phyloP scores from a whole-genome alignment of 1,140 invertebrate genomes.

The Tribolium castaneum region DNA sequence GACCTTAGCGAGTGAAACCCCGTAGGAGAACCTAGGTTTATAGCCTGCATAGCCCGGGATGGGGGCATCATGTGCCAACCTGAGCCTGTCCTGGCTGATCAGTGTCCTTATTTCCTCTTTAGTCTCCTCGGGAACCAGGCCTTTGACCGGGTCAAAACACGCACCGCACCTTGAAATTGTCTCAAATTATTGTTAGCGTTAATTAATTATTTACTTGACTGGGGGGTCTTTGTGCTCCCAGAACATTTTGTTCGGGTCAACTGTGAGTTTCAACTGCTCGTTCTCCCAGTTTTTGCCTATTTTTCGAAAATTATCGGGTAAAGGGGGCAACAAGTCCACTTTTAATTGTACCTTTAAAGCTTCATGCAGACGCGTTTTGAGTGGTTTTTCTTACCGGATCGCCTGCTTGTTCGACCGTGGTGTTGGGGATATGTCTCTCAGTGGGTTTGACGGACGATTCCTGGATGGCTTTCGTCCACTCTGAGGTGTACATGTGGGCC shows the following conservation, averaged over 20 bases:
- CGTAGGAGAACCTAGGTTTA: conserved; percentile 50
- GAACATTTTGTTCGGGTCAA: conserved; percentile 62
- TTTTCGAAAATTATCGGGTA: conserved; percentile 44
- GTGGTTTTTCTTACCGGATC: background rate
- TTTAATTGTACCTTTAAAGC: conserved; percentile 38
- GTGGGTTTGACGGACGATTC: conserved; percentile 18
- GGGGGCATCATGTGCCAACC: conserved; percentile 57
- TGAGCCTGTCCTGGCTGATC: conserved; percentile 56
- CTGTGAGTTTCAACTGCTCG: conserved; percentile 60
- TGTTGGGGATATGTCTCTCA: conserved; percentile 45
- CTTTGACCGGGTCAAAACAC: conserved; percentile 51
- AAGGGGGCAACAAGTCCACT: conserved; percentile 44
- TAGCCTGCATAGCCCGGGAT: conserved; percentile 57
- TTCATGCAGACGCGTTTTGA: background rate
- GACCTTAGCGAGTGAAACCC: conserved; percentile 52
- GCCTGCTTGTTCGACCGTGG: conserved; percentile 34
- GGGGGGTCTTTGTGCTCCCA: conserved; percentile 57
- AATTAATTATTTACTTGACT: conserved; percentile 43
- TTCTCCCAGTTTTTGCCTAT: conserved; percentile 62
- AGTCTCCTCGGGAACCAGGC: conserved; percentile 52
- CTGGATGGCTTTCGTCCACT: conserved; percentile 46
- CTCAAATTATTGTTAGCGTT: too few species aligned
- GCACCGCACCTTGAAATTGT: conserved; percentile 50
- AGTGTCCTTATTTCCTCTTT: conserved; percentile 57
- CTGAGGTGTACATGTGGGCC: conserved; percentile 57